Evolutionary conservation across 1,140 invertebrate species (phyloP), one percentile per base, ranked within the genome.

Genomic region (Drosophila tropicalis): DNA sequence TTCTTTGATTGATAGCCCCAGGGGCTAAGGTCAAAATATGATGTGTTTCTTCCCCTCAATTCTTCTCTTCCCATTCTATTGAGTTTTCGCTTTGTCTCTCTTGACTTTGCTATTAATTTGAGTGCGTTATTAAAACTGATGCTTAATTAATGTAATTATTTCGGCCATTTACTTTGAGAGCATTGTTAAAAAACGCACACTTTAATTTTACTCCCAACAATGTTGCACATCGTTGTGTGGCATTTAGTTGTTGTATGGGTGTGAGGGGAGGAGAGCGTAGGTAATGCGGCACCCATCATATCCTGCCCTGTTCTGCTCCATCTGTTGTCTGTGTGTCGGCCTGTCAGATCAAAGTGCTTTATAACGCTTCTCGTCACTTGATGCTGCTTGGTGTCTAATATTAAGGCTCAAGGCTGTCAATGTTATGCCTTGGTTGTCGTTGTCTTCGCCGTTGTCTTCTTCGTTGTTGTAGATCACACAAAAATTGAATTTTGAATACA

Each of bases 101-200:
- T 56, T 64, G 65, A 25, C 71, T 51, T 56, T 63, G 41, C 66
- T 70, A 82, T 87, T 87, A 72, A 77, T 79, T 79, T 77, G 79
- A 58, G 72, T 65, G 72, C 41, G 72, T 75, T 76, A 76, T 76
- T 76, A 76, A 69, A 76, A 12, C 58, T 75, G 64, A 65, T 67
- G 67, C 51, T 78, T 80, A 87, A 87, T 87, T 83, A 87, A 75
- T 84, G 79, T 78, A 87, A 87, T 87, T 87, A 87, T 87, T 72
- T 60, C 25, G 70, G 44, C 66, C 75, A 79, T 86, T 81, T 81
- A 62, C 61, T 74, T 61, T 51, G 44, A 12, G 44, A 62, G 41
- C 63, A 79, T 61, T 56, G 22, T 29, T 51, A 19, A 25, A 66
- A 29, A 83, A 63, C n/a, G 57, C 65, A 66, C 56, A 51, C 63